Percentiles rank a stretch among this genome's conserved stretches.
Evolutionary conservation across 2,113 vertebrate species (phyloP).

Genomic region (Chloropsis cyanopogon): DNA sequence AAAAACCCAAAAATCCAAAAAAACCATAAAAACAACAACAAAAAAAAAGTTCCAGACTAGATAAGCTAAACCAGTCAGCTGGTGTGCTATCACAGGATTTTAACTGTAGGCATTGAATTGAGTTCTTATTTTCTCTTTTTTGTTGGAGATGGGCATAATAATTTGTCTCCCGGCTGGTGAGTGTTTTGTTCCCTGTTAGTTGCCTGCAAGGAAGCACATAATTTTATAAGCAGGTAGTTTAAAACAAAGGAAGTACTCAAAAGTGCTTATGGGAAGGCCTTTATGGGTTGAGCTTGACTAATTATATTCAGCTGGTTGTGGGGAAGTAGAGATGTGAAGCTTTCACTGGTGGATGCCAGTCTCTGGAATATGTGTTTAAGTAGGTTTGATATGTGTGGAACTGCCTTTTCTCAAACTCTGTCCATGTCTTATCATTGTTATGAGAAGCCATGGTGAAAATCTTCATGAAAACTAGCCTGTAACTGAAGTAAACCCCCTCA

Average conservation of each 20-base stretch:
- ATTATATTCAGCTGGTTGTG: not conserved
- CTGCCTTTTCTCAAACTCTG: not conserved
- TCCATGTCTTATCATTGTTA: fast-evolving
- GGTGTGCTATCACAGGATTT: not conserved
- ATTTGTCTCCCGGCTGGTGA: not conserved
- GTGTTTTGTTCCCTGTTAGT: not conserved
- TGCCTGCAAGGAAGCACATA: not conserved
- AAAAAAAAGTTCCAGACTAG: not conserved
- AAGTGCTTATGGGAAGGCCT: not conserved
- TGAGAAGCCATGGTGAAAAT: not conserved
- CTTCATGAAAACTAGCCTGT: not conserved
- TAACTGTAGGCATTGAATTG: not conserved
- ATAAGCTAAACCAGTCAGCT: not conserved
- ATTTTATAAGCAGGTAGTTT: not conserved
- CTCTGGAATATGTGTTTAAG: not conserved
- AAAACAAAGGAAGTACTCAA: not conserved
- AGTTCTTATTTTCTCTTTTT: not conserved
- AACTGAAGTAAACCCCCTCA: not conserved
- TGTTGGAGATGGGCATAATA: not conserved
- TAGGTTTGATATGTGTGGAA: not conserved
- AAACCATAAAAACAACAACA: not conserved
- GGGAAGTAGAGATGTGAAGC: not conserved
- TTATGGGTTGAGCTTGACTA: not conserved
- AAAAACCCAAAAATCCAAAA: no score
- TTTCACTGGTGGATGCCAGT: not conserved